Conservation (phyloP, 2,888 invertebrate species). For the Lithosia quadra region DNA sequence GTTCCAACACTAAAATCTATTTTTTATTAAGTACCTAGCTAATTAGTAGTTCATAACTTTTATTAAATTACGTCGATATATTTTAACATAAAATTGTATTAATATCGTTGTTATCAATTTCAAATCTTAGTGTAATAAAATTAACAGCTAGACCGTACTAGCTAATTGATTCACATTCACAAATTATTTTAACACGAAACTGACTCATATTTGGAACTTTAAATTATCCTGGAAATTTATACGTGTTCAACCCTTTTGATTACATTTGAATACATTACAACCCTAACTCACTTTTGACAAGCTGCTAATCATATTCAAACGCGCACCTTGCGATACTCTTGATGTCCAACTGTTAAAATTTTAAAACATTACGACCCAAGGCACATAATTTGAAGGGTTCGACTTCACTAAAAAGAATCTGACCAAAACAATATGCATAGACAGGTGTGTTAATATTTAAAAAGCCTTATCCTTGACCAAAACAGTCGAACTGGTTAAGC, state of each 20-base stretch:
- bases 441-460: conserved; percentile 57
- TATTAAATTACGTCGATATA: not conserved
- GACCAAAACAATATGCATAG: conserved; percentile 66
- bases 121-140: conserved; percentile 15
- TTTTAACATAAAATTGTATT: not conserved
- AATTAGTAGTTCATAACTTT: not conserved
- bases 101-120: not conserved
- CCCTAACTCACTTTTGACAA: conserved; percentile 84
- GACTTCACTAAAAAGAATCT: conserved; percentile 71
- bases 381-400: conserved; percentile 71
- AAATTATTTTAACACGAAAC: conserved; percentile 41
- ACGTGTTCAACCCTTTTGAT: conserved; percentile 75
- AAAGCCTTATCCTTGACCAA: conserved; percentile 16
- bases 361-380: conserved; percentile 74
- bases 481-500: conserved; percentile 1
- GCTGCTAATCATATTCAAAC: conserved; percentile 86
- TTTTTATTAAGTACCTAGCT: too few relatives aligned
- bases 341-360: conserved; percentile 77
- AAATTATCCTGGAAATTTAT: conserved; percentile 42
- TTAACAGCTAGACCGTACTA: conserved; percentile 30
- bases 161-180: conserved; percentile 37
- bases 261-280: conserved; percentile 80
- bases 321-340: conserved; percentile 81
- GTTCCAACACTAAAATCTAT: too few relatives aligned
- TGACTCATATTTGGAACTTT: conserved; percentile 26